Evolutionary conservation across 2,797 vertebrate genomes (phyloP).

Genomic region (Chelon auratus): DNA sequence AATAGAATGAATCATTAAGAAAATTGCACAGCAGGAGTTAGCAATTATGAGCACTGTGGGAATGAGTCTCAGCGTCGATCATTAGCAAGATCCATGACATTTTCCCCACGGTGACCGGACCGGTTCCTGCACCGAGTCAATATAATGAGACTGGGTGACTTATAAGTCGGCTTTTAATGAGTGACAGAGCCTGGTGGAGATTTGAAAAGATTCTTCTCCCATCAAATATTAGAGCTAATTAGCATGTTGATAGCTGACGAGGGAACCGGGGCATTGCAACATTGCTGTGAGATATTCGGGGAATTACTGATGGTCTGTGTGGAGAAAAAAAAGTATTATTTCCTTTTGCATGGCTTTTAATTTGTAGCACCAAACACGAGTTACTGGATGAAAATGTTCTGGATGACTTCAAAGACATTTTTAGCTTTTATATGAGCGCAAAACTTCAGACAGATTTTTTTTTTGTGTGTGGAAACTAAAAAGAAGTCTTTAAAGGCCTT

Average conservation of each 20-base stretch:
- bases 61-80: constrained; percentile 50
- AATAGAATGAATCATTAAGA: constrained; percentile 46
- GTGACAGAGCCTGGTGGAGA: constrained; percentile 56
- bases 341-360: constrained; percentile 27
- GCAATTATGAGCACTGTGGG: constrained; percentile 65
- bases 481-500: too few species aligned
- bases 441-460: background rate
- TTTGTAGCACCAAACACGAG: constrained; percentile 34
- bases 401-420: constrained; percentile 21
- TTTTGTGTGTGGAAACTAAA: background rate
- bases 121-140: constrained; percentile 47
- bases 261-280: constrained; percentile 19
- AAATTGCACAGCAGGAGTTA: constrained; percentile 57
- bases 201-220: constrained; percentile 52
- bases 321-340: constrained; percentile 13
- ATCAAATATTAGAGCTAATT: constrained; percentile 59
- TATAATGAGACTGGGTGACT: constrained; percentile 56
- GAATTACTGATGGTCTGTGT: constrained; percentile 24
- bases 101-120: constrained; percentile 54
- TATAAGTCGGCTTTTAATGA: constrained; percentile 64
- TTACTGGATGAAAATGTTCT: background rate
- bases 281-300: constrained; percentile 31
- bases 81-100: constrained; percentile 69
- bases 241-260: constrained; percentile 56
- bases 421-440: background rate